Percentiles rank a stretch among this genome's conserved stretches.
phyloP scores from a whole-genome alignment of 1,140 invertebrate species.

The Gonatopus flavifemur region DNA sequence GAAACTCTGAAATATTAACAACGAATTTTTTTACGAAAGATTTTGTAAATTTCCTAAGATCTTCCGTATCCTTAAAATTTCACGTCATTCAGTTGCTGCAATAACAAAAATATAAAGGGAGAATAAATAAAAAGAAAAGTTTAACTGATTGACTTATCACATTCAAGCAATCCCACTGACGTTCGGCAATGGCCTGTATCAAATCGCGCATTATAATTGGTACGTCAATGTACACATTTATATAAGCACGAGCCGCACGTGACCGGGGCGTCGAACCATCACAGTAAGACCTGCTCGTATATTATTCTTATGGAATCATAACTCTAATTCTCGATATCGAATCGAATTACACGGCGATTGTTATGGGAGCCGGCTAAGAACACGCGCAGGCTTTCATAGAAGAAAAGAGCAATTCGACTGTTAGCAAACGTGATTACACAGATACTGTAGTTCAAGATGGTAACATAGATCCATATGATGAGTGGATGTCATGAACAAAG shows the following conservation, averaged over 20 bases:
- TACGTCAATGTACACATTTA: conserved; percentile 23
- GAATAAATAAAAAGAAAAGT: no score
- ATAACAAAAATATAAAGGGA: no score
- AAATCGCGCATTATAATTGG: conserved; percentile 57
- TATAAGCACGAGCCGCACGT: conserved; percentile 40
- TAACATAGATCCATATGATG: neutral
- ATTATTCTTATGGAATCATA: conserved; percentile 52
- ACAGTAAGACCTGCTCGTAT: conserved; percentile 55
- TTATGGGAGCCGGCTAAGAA: conserved; percentile 19
- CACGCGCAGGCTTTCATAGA: neutral
- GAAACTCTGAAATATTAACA: no score
- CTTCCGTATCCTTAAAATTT: no score
- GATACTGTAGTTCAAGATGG: neutral
- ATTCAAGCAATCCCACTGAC: no score
- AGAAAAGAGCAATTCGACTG: neutral
- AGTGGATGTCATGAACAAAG: neutral
- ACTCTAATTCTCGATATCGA: conserved; percentile 48
- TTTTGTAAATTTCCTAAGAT: no score
- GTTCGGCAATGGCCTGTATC: conserved; percentile 38
- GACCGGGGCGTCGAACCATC: conserved; percentile 19
- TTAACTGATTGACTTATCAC: no score
- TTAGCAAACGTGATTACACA: neutral
- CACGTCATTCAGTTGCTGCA: no score
- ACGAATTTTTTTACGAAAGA: no score
- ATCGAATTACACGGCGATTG: conserved; percentile 49